Conservation (phyloP, 2,113 vertebrate species). For the Hirundichthys speculiger region DNA sequence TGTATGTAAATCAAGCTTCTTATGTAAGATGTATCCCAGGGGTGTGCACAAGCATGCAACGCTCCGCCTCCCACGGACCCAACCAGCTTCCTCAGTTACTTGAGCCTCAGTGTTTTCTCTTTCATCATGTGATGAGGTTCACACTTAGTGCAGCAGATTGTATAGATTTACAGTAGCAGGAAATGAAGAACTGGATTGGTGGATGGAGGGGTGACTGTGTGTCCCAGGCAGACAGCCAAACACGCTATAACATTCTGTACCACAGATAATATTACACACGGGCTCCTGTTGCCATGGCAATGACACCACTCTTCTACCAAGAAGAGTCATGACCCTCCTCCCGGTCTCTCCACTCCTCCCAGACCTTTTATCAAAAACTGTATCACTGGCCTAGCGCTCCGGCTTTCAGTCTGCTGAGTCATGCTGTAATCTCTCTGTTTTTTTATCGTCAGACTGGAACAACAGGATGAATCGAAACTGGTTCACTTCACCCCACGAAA, state of each 20-base stretch:
- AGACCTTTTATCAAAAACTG: neutral
- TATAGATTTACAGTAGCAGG: neutral
- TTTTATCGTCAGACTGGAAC: no score
- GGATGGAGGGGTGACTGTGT: no score
- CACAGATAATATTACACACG: constrained; percentile 50
- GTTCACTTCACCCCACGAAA: no score
- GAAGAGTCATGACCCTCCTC: neutral
- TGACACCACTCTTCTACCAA: neutral
- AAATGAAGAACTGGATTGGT: constrained; percentile 8
- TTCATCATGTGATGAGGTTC: no score
- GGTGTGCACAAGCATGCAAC: constrained; percentile 12
- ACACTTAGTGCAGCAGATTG: constrained; percentile 22
- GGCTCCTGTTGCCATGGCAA: constrained; percentile 58
- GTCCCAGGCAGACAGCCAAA: constrained; percentile 1
- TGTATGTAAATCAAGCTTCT: constrained; percentile 12
- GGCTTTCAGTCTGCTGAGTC: neutral
- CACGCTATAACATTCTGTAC: constrained; percentile 14
- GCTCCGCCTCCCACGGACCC: constrained; percentile 24
- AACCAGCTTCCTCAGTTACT: constrained; percentile 37
- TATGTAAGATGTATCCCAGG: constrained; percentile 62
- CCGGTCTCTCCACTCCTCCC: neutral
- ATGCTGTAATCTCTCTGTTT: neutral
- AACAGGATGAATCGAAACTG: no score
- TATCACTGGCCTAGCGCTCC: neutral
- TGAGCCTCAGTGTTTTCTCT: constrained; percentile 38